Conservation (phyloP, 1,140 invertebrate species). For the Amyelois transitella region DNA sequence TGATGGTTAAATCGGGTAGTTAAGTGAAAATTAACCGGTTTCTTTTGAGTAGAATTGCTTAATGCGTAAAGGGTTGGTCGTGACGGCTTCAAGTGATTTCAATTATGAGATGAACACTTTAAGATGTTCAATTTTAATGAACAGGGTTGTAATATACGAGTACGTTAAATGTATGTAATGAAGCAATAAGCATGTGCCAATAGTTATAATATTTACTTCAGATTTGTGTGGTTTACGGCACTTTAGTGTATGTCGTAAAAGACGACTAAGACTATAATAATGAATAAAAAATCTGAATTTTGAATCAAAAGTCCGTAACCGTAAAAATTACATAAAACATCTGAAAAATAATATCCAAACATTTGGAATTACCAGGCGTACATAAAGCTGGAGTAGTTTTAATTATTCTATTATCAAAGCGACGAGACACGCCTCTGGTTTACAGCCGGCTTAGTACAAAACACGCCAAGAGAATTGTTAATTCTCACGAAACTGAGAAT, state of each 20-base stretch:
- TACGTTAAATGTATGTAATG: no score
- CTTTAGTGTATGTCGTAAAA: no score
- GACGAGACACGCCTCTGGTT: conserved; percentile 16
- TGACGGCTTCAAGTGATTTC: not conserved
- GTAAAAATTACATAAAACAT: no score
- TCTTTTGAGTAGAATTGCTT: not conserved
- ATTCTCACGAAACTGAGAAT: conserved; percentile 47
- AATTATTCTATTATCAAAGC: conserved; percentile 17
- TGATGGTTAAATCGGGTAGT: not conserved
- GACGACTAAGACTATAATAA: no score
- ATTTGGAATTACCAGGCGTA: not conserved
- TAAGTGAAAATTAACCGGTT: not conserved
- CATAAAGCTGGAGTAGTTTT: not conserved
- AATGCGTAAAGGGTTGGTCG: not conserved
- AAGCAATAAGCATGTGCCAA: no score
- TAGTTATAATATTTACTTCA: no score
- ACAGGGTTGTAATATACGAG: no score
- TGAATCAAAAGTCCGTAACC: no score
- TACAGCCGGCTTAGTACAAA: conserved; percentile 48
- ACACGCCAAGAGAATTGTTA: conserved; percentile 55
- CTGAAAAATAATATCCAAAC: no score
- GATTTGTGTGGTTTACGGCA: no score
- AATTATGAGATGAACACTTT: not conserved
- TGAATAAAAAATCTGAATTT: no score
- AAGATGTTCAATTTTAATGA: no score